Base-by-base conservation (phyloP, 2,113 vertebrate genomes). In the Pelobates fuscus region DNA sequence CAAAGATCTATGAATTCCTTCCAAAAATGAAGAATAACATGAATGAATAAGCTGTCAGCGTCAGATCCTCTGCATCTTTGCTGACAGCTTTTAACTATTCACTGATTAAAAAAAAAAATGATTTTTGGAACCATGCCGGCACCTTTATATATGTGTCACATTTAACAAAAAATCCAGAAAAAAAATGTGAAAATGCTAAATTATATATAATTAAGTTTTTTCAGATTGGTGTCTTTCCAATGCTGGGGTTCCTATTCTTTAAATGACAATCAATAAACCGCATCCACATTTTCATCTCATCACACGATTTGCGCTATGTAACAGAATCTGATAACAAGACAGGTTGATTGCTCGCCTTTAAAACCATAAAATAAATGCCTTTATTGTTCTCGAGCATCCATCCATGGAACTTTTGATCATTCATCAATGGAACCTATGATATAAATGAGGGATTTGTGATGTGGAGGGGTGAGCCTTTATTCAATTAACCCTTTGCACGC, bases 281-380 rank as follows among this genome's bases (percentile, higher is more conserved):
- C 58, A 63, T 75, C 72, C 29, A 62, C 54, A 24, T 46, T 75
- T 75, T 58, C 37, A 30, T 57, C 21, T 67, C 54, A 46, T 75
- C 72, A 67, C 41, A 29, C 67, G 72, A 67, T 63, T 75, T 75
- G 72, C 65, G 29, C 72, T 14, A 12, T 67, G 63, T 67, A 75
- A 75, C 72, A 44, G 63, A 75, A 58, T 67, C 72, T 59, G 63
- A 75, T 75, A 75, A 75, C 63, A 32, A 58, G 72, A 75, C 72
- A 75, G 52, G 67, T 75, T 67, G 72, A 75, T 75, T 75, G 72
- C 72, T 26, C 18, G 23, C 62, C 54, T 75, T 75, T 75, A 49
- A 43, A 75, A 54, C 32, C 63, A 30, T 75, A 46, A 27, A 75
- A 75, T 75, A 75, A 75, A 75, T 54, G 54, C n/a, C 54, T 67